A percentile compares a stretch with the other conserved stretches of the same genome.
Conservation (phyloP, 2,888 invertebrate species). For the Drepana falcataria region DNA sequence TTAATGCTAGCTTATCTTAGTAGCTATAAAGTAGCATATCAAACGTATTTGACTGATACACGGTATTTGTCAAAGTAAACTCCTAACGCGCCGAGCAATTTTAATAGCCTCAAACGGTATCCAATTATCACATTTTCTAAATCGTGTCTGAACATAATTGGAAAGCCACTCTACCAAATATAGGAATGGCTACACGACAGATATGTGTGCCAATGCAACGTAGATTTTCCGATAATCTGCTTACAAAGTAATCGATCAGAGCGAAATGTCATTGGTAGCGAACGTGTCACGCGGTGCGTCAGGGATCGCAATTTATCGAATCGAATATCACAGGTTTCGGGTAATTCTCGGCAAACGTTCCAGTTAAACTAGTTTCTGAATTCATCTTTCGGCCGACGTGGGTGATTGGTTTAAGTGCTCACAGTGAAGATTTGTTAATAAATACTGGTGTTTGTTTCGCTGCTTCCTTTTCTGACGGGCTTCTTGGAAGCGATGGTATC, state of each 20-base stretch:
- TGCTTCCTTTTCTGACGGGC: no score
- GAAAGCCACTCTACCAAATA: background rate
- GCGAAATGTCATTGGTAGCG: slow-evolving; percentile 10
- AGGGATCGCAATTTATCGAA: slow-evolving; percentile 8
- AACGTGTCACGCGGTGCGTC: background rate
- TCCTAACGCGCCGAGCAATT: background rate
- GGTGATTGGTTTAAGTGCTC: no score
- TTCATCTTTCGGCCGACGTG: no score
- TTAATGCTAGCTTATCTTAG: no score
- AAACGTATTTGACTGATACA: no score
- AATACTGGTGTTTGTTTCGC: no score
- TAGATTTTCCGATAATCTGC: slow-evolving; percentile 41
- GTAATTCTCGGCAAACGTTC: background rate
- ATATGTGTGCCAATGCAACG: background rate
- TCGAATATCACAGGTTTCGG: slow-evolving; percentile 10
- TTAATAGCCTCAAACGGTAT: background rate
- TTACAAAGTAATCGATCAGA: slow-evolving; percentile 30
- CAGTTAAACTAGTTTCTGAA: no score
- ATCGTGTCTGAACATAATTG: background rate
- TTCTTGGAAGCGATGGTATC: no score
- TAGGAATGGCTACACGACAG: background rate
- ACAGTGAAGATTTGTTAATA: no score
- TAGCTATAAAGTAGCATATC: no score
- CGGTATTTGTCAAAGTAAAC: background rate
- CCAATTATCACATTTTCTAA: background rate